phyloP scores from a whole-genome alignment of 2,113 vertebrate genomes.

The Osmerus mordax region DNA sequence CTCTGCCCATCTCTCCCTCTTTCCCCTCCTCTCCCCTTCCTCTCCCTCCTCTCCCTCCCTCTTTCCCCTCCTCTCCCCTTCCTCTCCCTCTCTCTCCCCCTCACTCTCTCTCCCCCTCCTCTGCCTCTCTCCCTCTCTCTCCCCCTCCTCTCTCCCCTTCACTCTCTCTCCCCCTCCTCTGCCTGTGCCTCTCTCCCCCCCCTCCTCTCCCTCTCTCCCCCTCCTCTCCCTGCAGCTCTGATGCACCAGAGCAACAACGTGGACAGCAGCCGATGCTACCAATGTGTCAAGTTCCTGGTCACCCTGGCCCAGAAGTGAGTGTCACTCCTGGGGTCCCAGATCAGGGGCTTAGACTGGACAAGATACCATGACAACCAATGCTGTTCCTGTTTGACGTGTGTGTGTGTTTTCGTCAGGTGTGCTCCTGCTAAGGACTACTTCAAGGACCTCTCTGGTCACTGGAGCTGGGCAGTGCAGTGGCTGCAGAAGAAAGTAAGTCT shows the following conservation, averaged over 20 bases:
- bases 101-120: no score
- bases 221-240: slow-evolving; percentile 75
- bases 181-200: neutral
- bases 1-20: no score
- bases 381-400: neutral
- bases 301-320: slow-evolving; percentile 98
- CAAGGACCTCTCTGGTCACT: slow-evolving; percentile 95
- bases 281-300: slow-evolving; percentile 98
- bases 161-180: neutral
- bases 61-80: neutral
- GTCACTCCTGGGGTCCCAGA: neutral
- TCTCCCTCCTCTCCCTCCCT: neutral
- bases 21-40: neutral
- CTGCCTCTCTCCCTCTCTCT: no score
- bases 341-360: neutral
- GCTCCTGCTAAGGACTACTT: slow-evolving; percentile 96
- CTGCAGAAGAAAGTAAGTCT: slow-evolving; percentile 88
- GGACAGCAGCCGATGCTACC: slow-evolving; percentile 98
- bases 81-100: slow-evolving; percentile 7
- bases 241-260: slow-evolving; percentile 98
- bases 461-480: slow-evolving; percentile 99
- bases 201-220: no score
- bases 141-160: no score
- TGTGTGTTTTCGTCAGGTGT: slow-evolving; percentile 74
- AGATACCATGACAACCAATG: neutral